Conservation (phyloP, 2,888 invertebrate genomes). For the Caprella mutica region DNA sequence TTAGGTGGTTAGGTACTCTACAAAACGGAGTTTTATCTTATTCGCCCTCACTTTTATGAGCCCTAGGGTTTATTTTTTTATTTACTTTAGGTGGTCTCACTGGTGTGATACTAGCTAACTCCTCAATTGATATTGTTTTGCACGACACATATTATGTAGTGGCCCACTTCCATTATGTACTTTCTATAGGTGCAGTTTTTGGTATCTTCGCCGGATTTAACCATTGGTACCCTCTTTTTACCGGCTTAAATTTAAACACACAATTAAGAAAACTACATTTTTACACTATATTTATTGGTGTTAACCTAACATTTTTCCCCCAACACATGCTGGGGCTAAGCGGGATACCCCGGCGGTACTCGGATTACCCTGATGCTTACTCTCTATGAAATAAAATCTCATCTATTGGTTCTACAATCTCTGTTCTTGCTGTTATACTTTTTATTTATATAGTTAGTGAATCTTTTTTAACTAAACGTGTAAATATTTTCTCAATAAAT, state of each 20-base stretch:
- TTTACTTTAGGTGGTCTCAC: constrained; percentile 65
- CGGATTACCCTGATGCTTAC: constrained; percentile 58
- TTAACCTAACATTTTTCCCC: constrained; percentile 69
- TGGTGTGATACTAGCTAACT: constrained; percentile 52
- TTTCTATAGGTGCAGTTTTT: constrained; percentile 68
- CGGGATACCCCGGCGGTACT: constrained; percentile 64
- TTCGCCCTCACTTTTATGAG: constrained; percentile 52
- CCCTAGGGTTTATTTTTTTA: constrained; percentile 63
- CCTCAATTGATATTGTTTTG: constrained; percentile 61
- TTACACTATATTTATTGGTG: constrained; percentile 58
- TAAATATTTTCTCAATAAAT: constrained; percentile 46
- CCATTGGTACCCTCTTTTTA: constrained; percentile 59
- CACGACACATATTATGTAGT: constrained; percentile 79
- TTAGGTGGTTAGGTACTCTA: constrained; percentile 61
- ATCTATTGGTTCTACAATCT: constrained; percentile 55
- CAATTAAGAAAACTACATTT: constrained; percentile 57
- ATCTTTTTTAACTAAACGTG: constrained; percentile 48
- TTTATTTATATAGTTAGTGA: constrained; percentile 54
- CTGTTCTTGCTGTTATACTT: constrained; percentile 49
- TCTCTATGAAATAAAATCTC: constrained; percentile 56
- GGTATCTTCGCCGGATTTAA: constrained; percentile 61
- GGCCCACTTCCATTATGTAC: constrained; percentile 68
- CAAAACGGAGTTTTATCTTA: constrained; percentile 53
- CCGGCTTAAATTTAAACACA: constrained; percentile 50
- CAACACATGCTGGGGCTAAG: constrained; percentile 61